Evolutionary conservation across 2,888 invertebrate species (phyloP).

Genomic region (Eledona agricola): DNA sequence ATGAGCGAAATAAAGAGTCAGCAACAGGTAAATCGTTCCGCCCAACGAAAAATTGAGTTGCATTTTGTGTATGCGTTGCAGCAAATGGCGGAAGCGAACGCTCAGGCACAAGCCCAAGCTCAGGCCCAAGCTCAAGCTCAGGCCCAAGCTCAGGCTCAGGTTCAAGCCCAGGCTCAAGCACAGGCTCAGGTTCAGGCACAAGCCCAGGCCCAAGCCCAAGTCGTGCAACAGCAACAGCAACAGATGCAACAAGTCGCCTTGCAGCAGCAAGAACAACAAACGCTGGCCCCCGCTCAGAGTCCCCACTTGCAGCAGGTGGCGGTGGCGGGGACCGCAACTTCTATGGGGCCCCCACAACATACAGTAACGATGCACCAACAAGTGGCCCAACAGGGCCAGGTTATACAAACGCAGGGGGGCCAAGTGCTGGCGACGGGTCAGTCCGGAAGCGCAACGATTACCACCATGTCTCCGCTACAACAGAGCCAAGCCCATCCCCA

Average conservation of each 20-base stretch:
- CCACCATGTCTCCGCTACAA: slow-evolving; percentile 81
- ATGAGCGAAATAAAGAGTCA: slow-evolving; percentile 60
- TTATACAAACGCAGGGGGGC: slow-evolving; percentile 62
- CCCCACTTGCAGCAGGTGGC: slow-evolving; percentile 62
- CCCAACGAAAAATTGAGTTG: slow-evolving; percentile 1
- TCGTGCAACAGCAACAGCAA: slow-evolving; percentile 55
- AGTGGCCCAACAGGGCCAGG: slow-evolving; percentile 61
- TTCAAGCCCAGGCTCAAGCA: slow-evolving; percentile 48
- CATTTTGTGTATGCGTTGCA: slow-evolving; percentile 35
- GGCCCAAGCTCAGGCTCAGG: slow-evolving; percentile 44
- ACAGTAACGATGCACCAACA: slow-evolving; percentile 67
- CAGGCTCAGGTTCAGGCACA: slow-evolving; percentile 52
- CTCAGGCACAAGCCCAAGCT: slow-evolving; percentile 47
- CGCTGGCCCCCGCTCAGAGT: slow-evolving; percentile 62
- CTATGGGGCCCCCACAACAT: slow-evolving; percentile 60
- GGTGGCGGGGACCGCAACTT: slow-evolving; percentile 44
- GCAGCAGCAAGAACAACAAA: slow-evolving; percentile 64
- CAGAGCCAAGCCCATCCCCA: slow-evolving; percentile 68
- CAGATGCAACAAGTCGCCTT: slow-evolving; percentile 69
- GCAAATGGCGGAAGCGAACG: slow-evolving; percentile 57
- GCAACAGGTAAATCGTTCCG: slow-evolving; percentile 45
- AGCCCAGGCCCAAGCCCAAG: slow-evolving; percentile 49
- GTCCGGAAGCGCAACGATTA: slow-evolving; percentile 68
- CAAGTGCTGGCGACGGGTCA: slow-evolving; percentile 58
- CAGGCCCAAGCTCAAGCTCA: slow-evolving; percentile 56